A percentile compares a stretch with the other conserved stretches of the same genome.
phyloP scores from a whole-genome alignment of 2,888 invertebrate species.

The Schizaphis graminum region DNA sequence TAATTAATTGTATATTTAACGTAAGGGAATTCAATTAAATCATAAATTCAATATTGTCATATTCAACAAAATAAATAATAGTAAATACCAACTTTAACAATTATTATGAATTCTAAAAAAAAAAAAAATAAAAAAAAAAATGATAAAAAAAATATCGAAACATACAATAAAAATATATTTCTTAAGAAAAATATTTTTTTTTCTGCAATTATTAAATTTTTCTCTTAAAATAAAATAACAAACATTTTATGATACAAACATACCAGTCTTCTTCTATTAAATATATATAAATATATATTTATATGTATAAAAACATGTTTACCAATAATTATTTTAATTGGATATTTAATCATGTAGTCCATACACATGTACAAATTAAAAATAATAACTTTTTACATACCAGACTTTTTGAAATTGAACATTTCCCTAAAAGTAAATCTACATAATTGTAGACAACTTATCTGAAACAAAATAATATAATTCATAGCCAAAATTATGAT shows the following conservation, averaged over 20 bases:
- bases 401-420: slow-evolving; percentile 19
- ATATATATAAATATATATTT: not conserved
- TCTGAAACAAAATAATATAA: slow-evolving; percentile 51
- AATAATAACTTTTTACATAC: slow-evolving; percentile 44
- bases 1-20: not conserved
- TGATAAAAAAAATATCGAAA: not conserved
- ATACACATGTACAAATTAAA: slow-evolving; percentile 39
- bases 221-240: slow-evolving; percentile 31
- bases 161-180: slow-evolving; percentile 10
- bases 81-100: slow-evolving; percentile 42
- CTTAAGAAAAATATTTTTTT: slow-evolving; percentile 30
- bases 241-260: slow-evolving; percentile 43
- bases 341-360: not conserved
- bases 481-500: slow-evolving; percentile 18
- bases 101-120: slow-evolving; percentile 20
- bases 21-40: not conserved
- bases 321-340: slow-evolving; percentile 27
- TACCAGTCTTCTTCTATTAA: slow-evolving; percentile 34
- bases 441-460: slow-evolving; percentile 39
- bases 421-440: slow-evolving; percentile 11
- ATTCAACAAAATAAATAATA: slow-evolving; percentile 14
- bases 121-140: not conserved
- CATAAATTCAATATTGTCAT: not conserved
- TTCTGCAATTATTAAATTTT: slow-evolving; percentile 5
- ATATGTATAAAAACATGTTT: slow-evolving; percentile 26